These are phyloP conservation scores for Neostethus bicornis DNA, from an alignment of 2,797 vertebrate species.

Conservation along the genomic window DNA sequence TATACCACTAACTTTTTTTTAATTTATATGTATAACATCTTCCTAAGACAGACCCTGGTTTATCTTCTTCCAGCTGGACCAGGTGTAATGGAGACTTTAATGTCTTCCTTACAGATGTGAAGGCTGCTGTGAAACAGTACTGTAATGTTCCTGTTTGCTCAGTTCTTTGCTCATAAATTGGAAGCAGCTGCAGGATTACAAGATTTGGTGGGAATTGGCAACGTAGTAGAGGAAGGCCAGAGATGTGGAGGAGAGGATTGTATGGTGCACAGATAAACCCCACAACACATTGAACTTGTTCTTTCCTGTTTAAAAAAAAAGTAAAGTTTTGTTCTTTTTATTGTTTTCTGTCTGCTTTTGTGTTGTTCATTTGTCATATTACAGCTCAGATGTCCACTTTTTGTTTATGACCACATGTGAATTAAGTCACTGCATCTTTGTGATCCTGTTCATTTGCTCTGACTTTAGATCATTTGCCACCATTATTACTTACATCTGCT, in stretches of 20 bases:
- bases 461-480: neutral
- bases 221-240: slow-evolving; percentile 45
- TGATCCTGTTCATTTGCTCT: neutral
- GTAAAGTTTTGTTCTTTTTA: neutral
- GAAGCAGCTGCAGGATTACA: slow-evolving; percentile 71
- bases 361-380: slow-evolving; percentile 22
- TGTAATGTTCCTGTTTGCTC: slow-evolving; percentile 64
- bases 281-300: slow-evolving; percentile 39
- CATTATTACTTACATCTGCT: neutral
- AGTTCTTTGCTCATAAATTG: slow-evolving; percentile 57
- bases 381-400: neutral
- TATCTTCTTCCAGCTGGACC: slow-evolving; percentile 46
- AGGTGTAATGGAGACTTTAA: slow-evolving; percentile 71
- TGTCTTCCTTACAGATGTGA: slow-evolving; percentile 74
- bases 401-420: slow-evolving; percentile 10
- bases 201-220: slow-evolving; percentile 48
- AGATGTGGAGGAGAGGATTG: slow-evolving; percentile 50
- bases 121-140: slow-evolving; percentile 47
- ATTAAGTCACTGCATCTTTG: neutral
- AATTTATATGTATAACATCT: too few relatives aligned
- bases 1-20: slow-evolving; percentile 49
- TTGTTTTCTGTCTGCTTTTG: slow-evolving; percentile 11
- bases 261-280: slow-evolving; percentile 32
- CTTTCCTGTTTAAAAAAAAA: slow-evolving; percentile 25
- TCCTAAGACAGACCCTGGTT: slow-evolving; percentile 50